A percentile compares a stretch with the other conserved stretches of the same genome.
phyloP scores from a whole-genome alignment of 2,797 vertebrate genomes.

The Sus cebifrons region DNA sequence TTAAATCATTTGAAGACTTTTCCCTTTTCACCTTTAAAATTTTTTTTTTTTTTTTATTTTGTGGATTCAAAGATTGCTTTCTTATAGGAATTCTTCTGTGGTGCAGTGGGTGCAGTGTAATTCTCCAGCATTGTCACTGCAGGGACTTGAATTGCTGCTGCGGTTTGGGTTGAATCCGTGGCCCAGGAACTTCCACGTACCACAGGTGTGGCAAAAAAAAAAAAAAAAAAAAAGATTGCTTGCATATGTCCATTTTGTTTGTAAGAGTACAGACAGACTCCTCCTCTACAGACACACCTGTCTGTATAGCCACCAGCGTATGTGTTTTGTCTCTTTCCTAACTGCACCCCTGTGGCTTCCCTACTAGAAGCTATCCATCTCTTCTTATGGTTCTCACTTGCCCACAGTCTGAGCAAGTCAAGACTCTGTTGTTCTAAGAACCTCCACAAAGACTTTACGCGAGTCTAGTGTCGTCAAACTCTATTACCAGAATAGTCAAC shows the following conservation, averaged over 20 bases:
- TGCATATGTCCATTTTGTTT: background rate
- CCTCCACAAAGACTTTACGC: background rate
- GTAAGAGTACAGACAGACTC: background rate
- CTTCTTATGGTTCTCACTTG: conserved; percentile 19
- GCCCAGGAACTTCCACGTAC: too few relatives aligned
- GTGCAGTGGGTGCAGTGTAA: too few relatives aligned
- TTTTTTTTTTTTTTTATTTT: background rate
- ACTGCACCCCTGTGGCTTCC: background rate
- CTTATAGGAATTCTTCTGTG: too few relatives aligned
- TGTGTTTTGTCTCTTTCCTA: background rate
- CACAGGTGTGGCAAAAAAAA: too few relatives aligned
- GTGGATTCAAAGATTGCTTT: background rate
- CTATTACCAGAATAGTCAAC: conserved; percentile 83
- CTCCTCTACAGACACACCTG: rapidly evolving
- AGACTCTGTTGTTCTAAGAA: conserved; percentile 47
- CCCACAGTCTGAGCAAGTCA: background rate
- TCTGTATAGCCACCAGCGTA: rapidly evolving
- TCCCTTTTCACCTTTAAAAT: background rate
- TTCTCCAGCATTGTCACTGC: too few relatives aligned
- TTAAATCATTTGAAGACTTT: background rate
- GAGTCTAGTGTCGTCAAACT: conserved; percentile 80
- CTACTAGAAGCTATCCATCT: background rate
- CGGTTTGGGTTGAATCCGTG: too few relatives aligned
- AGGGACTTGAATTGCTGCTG: too few relatives aligned
- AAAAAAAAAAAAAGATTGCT: background rate